Evolutionary conservation across 2,113 vertebrate genomes (phyloP), one percentile per base, ranked within the genome.

Genomic region (Ptyas mucosa): DNA sequence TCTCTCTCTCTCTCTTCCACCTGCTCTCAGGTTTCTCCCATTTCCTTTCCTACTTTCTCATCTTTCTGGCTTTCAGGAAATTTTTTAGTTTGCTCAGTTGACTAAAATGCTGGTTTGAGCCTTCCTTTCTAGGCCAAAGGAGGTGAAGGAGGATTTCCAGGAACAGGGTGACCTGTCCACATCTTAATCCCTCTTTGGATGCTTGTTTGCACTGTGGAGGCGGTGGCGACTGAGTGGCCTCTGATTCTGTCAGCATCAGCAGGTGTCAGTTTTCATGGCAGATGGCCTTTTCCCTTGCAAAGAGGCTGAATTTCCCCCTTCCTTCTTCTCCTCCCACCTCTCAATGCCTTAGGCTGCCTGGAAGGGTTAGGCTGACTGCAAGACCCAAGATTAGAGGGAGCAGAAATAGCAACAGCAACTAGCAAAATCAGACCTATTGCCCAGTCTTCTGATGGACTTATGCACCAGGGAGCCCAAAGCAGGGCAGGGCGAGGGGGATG

Each of bases 181-280:
- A 39, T 55, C 86, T 88, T 95, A 96, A 96, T 97, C 94, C 92
- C 20, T 58, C 39, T 21, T 53, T 39, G 81, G 61, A 91, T n/a
- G 91, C 52, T 24, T 1, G 34, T 86, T 91, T 87, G 51, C 81
- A 69, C 89, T 94, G 95, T 95, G 95, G 96, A 96, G 97, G 97
- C 92, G 93, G 43, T 2, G 46, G 95, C 85, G 94, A 95, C 90
- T 91, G 92, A 5, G 88, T 7, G 54, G 93, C 90, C 90, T 88
- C 91, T 87, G 52, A 95, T 92, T 93, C 95, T 96, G 95, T 96
- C 54, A 90, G 95, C 95, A 94, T 96, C 69, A 90, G 95, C 95
- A 94, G 96, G 96, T 97, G 96, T 97, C 95, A 94, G 95, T 93
- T 97, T 97, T 96, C 96, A 96, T 1, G 90, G 95, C 97, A 97